phyloP scores from a whole-genome alignment of 1,140 invertebrate species.

The Danaus melanippus region DNA sequence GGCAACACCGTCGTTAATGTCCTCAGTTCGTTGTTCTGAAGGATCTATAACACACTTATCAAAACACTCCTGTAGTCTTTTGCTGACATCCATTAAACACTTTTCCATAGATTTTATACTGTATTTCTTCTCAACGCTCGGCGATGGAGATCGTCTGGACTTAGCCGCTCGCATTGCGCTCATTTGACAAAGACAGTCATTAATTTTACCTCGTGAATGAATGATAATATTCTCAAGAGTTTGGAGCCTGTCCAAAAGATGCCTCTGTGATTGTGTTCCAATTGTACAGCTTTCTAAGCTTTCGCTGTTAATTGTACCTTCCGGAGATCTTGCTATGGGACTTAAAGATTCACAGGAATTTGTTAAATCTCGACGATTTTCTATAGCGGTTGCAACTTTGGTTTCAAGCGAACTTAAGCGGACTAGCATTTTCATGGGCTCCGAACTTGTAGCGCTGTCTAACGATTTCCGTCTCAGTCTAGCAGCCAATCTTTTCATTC shows the following conservation, averaged over 20 bases:
- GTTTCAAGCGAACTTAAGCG: constrained; percentile 81
- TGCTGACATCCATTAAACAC: constrained; percentile 73
- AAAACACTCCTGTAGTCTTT: constrained; percentile 72
- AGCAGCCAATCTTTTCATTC: constrained; percentile 66
- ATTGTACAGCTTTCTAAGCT: constrained; percentile 45
- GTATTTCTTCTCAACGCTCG: constrained; percentile 74
- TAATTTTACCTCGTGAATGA: constrained; percentile 70
- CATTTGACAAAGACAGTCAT: constrained; percentile 71
- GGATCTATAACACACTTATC: constrained; percentile 70
- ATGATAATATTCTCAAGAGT: constrained; percentile 74
- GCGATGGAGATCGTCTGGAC: constrained; percentile 73
- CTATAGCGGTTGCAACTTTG: constrained; percentile 77
- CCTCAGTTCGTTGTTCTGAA: constrained; percentile 45
- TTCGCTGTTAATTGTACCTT: constrained; percentile 47
- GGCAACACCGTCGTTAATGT: constrained; percentile 74
- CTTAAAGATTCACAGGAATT: constrained; percentile 73
- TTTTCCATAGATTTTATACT: constrained; percentile 74
- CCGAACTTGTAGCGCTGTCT: constrained; percentile 82
- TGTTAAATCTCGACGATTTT: constrained; percentile 63
- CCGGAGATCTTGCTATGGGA: constrained; percentile 46
- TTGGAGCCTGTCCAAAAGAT: constrained; percentile 72
- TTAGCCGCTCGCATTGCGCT: constrained; percentile 71
- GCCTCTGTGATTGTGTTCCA: constrained; percentile 62
- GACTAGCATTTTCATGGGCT: constrained; percentile 84
- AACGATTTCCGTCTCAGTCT: constrained; percentile 80